These are phyloP conservation scores for Aporophyla lueneburgensis DNA, from an alignment of 2,888 invertebrate genomes.

Conservation along the genomic window DNA sequence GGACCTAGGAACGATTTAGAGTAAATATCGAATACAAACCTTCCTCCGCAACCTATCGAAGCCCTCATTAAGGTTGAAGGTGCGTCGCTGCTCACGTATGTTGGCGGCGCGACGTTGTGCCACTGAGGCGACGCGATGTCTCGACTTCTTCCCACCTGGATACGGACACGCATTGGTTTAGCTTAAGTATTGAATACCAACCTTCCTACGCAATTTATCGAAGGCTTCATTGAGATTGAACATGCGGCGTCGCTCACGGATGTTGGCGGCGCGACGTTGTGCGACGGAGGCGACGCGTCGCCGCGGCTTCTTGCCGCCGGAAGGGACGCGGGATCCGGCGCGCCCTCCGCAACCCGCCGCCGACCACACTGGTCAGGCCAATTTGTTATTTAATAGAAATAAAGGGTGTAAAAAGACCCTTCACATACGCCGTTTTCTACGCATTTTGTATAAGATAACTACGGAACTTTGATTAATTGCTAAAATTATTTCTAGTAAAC, in stretches of 20 bases:
- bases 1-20: background rate
- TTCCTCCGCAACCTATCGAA: conserved; percentile 94
- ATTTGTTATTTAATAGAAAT: conserved; percentile 44
- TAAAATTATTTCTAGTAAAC: background rate
- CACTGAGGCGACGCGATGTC: conserved; percentile 96
- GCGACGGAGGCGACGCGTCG: conserved; percentile 97
- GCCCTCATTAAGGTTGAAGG: conserved; percentile 99
- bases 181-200: conserved; percentile 71
- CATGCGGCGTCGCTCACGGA: conserved; percentile 97
- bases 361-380: conserved; percentile 84
- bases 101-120: conserved; percentile 98
- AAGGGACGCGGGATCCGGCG: conserved; percentile 80
- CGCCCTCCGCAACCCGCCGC: conserved; percentile 85
- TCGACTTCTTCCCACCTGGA: conserved; percentile 93
- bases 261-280: conserved; percentile 97
- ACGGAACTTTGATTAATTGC: background rate
- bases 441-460: background rate
- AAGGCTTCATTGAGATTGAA: conserved; percentile 99
- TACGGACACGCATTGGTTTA: conserved; percentile 55
- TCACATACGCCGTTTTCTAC: background rate
- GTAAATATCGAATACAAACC: conserved; percentile 54
- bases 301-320: conserved; percentile 94
- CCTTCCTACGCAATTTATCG: conserved; percentile 97
- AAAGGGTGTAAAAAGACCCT: background rate
- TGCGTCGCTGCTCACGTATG: conserved; percentile 97